These are phyloP conservation scores for Thunnus thynnus DNA, from an alignment of 2,113 vertebrate species.

Conservation along the genomic window DNA sequence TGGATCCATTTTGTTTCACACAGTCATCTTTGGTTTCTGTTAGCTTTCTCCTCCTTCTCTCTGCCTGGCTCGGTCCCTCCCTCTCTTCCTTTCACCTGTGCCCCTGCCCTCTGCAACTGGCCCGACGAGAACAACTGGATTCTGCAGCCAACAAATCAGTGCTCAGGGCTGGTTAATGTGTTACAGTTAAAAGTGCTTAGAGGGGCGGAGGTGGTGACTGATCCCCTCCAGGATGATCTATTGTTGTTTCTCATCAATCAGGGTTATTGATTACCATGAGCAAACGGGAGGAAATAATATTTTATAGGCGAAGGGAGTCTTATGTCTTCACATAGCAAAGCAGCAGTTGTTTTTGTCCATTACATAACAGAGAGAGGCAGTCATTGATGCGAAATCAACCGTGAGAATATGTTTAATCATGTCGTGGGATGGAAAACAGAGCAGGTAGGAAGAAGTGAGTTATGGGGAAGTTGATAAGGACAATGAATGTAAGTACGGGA, in stretches of 20 bases:
- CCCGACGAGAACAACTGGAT: slow-evolving; percentile 81
- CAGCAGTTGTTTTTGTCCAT: not conserved
- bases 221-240: slow-evolving; percentile 14
- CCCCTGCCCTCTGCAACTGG: slow-evolving; percentile 69
- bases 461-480: not conserved
- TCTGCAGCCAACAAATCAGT: slow-evolving; percentile 69
- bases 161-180: slow-evolving; percentile 57
- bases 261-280: slow-evolving; percentile 2
- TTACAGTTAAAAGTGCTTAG: slow-evolving; percentile 30
- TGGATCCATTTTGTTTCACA: slow-evolving; percentile 78
- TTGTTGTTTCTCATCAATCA: slow-evolving; percentile 48
- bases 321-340: not conserved
- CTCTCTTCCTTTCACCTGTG: slow-evolving; percentile 68
- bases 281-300: slow-evolving; percentile 32
- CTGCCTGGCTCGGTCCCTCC: slow-evolving; percentile 50
- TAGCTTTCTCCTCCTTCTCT: slow-evolving; percentile 61
- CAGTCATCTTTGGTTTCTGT: slow-evolving; percentile 76
- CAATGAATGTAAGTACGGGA: not conserved
- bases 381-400: not conserved
- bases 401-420: slow-evolving; percentile 5
- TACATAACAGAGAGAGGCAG: not conserved
- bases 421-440: not conserved
- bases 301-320: not conserved
- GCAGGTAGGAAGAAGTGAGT: not conserved
- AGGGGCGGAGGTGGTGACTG: slow-evolving; percentile 19